phyloP scores from a whole-genome alignment of 2,888 invertebrate genomes.

The Keiferia lycopersicella region DNA sequence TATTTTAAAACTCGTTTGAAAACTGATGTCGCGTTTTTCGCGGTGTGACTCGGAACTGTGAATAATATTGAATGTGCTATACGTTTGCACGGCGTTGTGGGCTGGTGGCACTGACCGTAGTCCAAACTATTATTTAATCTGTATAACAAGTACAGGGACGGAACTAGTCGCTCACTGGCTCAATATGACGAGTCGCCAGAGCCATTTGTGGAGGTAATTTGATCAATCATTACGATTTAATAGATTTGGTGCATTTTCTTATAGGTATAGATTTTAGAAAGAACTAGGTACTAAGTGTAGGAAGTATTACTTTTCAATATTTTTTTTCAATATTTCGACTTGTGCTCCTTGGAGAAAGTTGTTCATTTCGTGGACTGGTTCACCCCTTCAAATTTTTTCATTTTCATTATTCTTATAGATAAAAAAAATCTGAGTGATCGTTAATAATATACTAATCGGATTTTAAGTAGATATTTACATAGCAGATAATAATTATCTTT shows the following conservation, averaged over 20 bases:
- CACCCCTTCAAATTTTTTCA: too few relatives aligned
- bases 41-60: neutral
- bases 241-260: neutral
- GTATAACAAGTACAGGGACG: slow-evolving; percentile 8
- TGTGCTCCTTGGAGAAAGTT: too few relatives aligned
- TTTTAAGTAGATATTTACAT: too few relatives aligned
- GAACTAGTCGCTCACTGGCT: neutral
- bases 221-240: neutral
- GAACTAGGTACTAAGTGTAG: too few relatives aligned
- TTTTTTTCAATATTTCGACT: too few relatives aligned
- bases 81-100: neutral
- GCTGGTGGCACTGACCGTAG: slow-evolving; percentile 11
- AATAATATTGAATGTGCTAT: slow-evolving; percentile 12
- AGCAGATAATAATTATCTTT: too few relatives aligned
- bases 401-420: too few relatives aligned
- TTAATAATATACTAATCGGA: too few relatives aligned
- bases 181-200: neutral
- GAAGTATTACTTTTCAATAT: too few relatives aligned
- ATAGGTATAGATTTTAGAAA: too few relatives aligned
- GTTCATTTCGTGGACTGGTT: too few relatives aligned
- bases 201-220: neutral
- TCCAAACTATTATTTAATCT: slow-evolving; percentile 20
- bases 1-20: neutral
- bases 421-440: too few relatives aligned
- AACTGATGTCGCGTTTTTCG: neutral